These are phyloP conservation scores for Tortrix viridana DNA, from an alignment of 2,888 invertebrate species.

Conservation along the genomic window DNA sequence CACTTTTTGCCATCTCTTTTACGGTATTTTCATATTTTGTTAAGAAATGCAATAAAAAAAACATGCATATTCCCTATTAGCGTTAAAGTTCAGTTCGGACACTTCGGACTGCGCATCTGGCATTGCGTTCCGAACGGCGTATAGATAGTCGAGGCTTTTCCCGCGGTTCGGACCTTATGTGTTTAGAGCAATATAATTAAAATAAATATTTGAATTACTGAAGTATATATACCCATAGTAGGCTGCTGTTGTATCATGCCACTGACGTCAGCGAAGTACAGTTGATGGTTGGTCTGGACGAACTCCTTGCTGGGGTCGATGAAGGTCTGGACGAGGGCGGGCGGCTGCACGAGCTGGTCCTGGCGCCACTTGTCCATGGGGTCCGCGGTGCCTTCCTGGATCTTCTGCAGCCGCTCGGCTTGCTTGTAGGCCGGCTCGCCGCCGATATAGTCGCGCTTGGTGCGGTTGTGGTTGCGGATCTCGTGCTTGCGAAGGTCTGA, in stretches of 20 bases:
- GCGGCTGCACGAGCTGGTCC: conserved; percentile 50
- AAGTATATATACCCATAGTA: conserved; percentile 61
- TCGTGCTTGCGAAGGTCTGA: conserved; percentile 79
- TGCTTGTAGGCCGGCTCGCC: conserved; percentile 78
- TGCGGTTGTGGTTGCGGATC: conserved; percentile 73
- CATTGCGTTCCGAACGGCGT: too few species aligned
- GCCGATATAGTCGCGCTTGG: conserved; percentile 76
- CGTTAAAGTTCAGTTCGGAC: too few species aligned
- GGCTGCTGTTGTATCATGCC: conserved; percentile 63
- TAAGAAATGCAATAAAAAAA: too few species aligned
- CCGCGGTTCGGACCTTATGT: too few species aligned
- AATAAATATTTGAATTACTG: too few species aligned
- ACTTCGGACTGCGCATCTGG: too few species aligned
- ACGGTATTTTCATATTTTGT: too few species aligned
- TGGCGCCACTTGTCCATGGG: conserved; percentile 52
- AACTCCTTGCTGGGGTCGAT: conserved; percentile 66
- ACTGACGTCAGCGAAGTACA: conserved; percentile 69
- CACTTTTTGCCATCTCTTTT: too few species aligned
- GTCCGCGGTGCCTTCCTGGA: conserved; percentile 50
- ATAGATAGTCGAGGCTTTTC: too few species aligned
- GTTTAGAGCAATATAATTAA: too few species aligned
- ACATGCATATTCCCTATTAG: too few species aligned
- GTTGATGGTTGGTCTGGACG: conserved; percentile 55
- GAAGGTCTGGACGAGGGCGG: conserved; percentile 56
- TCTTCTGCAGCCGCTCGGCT: conserved; percentile 69